These are phyloP conservation scores for Thaumatotibia leucotreta DNA, from an alignment of 1,140 invertebrate genomes.

Conservation along the genomic window DNA sequence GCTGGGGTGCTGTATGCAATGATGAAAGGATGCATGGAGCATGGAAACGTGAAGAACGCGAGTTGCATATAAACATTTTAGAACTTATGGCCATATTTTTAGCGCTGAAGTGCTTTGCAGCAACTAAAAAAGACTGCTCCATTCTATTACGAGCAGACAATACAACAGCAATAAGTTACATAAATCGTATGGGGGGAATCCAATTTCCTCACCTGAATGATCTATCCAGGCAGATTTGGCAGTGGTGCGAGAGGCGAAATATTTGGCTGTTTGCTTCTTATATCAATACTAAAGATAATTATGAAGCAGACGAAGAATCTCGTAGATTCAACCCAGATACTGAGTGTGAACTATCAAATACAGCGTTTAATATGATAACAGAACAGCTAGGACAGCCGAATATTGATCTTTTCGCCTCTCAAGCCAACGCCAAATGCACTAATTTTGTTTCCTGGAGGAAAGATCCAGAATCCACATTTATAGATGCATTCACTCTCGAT, in stretches of 20 bases:
- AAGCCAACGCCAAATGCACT: conserved; percentile 24
- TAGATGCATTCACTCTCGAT: conserved; percentile 16
- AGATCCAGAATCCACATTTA: conserved; percentile 1
- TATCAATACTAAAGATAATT: conserved; percentile 10
- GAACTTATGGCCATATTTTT: too few species aligned
- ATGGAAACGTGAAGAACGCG: not conserved
- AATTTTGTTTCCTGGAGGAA: conserved; percentile 16
- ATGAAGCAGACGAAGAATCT: conserved; percentile 6
- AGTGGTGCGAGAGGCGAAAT: too few species aligned
- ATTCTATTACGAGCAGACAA: conserved; percentile 2
- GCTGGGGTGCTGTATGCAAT: not conserved
- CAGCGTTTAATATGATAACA: not conserved
- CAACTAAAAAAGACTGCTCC: not conserved
- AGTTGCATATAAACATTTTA: not conserved
- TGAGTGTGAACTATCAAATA: conserved; percentile 5
- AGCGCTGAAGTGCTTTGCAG: too few species aligned
- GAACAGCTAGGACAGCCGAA: conserved; percentile 7
- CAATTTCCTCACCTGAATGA: too few species aligned
- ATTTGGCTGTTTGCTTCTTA: too few species aligned
- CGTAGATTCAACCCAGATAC: conserved; percentile 4
- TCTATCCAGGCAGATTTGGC: too few species aligned
- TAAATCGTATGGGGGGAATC: too few species aligned
- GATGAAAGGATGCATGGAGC: conserved; percentile 1
- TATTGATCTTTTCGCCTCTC: conserved; percentile 32
- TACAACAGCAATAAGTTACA: too few species aligned